Percentiles rank a stretch among this genome's conserved stretches.
These are phyloP conservation scores for Micropterix aruncella DNA, from an alignment of 2,888 invertebrate species.

Conservation along the genomic window DNA sequence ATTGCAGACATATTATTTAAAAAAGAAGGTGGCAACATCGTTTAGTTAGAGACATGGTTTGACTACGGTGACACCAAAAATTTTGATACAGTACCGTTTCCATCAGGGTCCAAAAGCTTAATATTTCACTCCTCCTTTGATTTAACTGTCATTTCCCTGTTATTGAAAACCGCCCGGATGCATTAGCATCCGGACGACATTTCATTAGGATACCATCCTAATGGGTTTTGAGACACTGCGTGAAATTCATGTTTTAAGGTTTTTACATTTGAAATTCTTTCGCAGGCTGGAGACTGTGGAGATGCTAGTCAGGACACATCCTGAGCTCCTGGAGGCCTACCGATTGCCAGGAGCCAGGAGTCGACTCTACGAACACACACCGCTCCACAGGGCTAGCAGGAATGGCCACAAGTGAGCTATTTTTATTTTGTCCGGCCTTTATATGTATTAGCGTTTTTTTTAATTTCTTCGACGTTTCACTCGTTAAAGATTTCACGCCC, in stretches of 20 bases:
- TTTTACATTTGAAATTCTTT: too few species aligned
- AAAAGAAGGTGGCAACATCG: too few species aligned
- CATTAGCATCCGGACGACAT: background rate
- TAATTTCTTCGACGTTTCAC: too few species aligned
- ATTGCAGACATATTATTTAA: too few species aligned
- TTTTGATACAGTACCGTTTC: too few species aligned
- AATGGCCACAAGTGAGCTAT: constrained; percentile 76
- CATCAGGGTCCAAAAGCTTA: too few species aligned
- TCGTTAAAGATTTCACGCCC: too few species aligned
- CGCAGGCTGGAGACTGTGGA: constrained; percentile 75
- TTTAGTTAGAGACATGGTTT: too few species aligned
- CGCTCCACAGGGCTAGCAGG: constrained; percentile 85
- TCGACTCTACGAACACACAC: constrained; percentile 59
- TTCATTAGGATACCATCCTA: background rate
- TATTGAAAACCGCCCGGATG: background rate
- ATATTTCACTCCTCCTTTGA: background rate
- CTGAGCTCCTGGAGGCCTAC: constrained; percentile 65
- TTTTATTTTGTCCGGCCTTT: too few species aligned
- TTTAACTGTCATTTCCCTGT: background rate
- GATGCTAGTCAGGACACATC: constrained; percentile 69
- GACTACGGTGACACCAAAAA: too few species aligned
- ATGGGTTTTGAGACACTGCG: constrained; percentile 1
- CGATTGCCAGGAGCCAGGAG: constrained; percentile 27
- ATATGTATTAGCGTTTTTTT: too few species aligned
- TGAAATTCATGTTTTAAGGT: constrained; percentile 1